A percentile compares a stretch with the other conserved stretches of the same genome.
phyloP scores from a whole-genome alignment of 2,797 vertebrate genomes.

The Siniperca obscura region DNA sequence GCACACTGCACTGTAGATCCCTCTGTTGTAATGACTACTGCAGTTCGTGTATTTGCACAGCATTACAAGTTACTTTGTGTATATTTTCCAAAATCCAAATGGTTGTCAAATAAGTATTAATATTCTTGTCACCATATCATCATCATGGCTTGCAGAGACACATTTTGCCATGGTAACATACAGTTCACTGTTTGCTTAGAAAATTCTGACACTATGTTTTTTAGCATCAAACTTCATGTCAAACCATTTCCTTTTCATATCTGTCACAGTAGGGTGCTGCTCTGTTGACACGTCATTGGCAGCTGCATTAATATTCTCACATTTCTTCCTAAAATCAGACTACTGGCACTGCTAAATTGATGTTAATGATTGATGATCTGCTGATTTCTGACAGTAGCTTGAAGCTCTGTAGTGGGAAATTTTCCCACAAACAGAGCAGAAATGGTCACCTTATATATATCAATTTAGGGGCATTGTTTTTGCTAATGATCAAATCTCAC shows the following conservation, averaged over 20 bases:
- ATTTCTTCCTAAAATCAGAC: too few relatives aligned
- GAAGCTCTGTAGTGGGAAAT: neutral
- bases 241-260: neutral
- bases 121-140: neutral
- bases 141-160: neutral
- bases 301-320: too few relatives aligned
- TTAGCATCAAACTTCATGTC: neutral
- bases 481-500: too few relatives aligned
- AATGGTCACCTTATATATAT: too few relatives aligned
- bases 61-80: neutral
- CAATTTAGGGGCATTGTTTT: too few relatives aligned
- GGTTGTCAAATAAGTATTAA: neutral
- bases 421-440: neutral
- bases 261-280: neutral
- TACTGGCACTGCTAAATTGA: neutral
- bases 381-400: neutral
- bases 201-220: neutral
- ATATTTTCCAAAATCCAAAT: neutral
- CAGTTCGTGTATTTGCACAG: neutral
- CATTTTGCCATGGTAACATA: neutral
- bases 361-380: neutral
- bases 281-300: neutral
- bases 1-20: neutral
- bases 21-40: conserved; percentile 1
- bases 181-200: too few relatives aligned